A percentile compares a stretch with the other conserved stretches of the same genome.
Conservation (phyloP, 2,797 vertebrate species). For the Buceros bicornis region DNA sequence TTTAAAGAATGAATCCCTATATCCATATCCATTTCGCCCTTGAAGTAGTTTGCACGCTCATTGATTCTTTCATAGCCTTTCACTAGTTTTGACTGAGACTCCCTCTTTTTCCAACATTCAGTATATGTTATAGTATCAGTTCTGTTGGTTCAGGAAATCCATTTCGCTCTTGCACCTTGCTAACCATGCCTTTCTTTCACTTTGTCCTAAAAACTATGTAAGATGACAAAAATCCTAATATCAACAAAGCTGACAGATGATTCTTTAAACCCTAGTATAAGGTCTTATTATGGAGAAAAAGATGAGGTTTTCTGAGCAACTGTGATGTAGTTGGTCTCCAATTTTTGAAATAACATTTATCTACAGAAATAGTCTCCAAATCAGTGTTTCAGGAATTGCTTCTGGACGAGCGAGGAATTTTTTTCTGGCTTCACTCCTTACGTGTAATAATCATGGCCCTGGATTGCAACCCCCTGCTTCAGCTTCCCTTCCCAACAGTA, state of each 20-base stretch:
- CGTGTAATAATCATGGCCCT: no score
- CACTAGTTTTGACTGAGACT: not conserved
- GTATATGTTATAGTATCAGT: not conserved
- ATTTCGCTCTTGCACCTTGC: not conserved
- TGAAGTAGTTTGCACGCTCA: not conserved
- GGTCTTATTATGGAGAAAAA: not conserved
- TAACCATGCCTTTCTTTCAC: not conserved
- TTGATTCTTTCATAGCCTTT: not conserved
- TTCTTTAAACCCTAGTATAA: not conserved
- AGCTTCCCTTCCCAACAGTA: not conserved
- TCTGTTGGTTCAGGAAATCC: not conserved
- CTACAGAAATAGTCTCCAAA: not conserved
- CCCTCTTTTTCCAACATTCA: not conserved
- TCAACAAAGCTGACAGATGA: not conserved
- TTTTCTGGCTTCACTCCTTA: not conserved
- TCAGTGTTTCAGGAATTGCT: not conserved
- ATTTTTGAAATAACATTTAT: not conserved
- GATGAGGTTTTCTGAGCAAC: not conserved
- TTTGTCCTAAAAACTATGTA: not conserved
- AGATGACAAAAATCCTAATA: not conserved
- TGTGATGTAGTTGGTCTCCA: accelerated
- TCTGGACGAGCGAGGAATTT: not conserved
- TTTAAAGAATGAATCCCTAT: not conserved
- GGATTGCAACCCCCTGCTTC: not conserved
- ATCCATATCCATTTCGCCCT: not conserved